Base-by-base conservation (phyloP, 2,888 invertebrate species). In the Cyrtodaria siliqua region DNA sequence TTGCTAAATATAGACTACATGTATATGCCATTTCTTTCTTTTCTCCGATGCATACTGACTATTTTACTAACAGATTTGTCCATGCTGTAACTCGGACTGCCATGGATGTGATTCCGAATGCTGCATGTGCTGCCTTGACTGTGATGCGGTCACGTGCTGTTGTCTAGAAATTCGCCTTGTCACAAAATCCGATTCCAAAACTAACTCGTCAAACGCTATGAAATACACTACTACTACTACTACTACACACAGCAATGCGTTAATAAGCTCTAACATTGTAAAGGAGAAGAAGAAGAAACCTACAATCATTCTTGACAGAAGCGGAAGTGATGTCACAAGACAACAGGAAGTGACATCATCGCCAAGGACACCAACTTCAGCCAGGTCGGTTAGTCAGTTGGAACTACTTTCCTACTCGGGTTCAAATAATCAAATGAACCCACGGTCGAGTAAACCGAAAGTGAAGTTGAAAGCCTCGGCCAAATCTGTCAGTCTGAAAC, bases 111-210 rank as follows among this genome's bases (percentile, higher is more conserved):
- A 33, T 8, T 33, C 53, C 50, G 42, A 57, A 33, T 70, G 60
- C 18, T 79, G 79, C 49, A 47, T 44, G 16, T 72, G 70, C 44
- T 74, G 74, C 56, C 24, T 27, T 38, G 71, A 75, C 60, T 79
- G 75, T 52, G 72, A 72, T 6, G 56, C 59, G 8, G 23, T 80
- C 26, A 59, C 64, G 14, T 80, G 79, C 57, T 80, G 79, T 47
- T 80, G 79, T 55, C 52, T 80, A 14, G 79, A 80, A 55, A 76
- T 80, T 16, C 59, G 79, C 47, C 69, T 80, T 23, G 74, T 74
- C 6, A 67, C 79, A 23, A 74, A 62, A 14, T 26, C 53, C 9
- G 33, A 47, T n/a, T 52, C n/a, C 12, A 18, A 24, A 2, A 27
- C 33, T 29, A 49, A 18, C 24, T 38, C 27, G 2, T n/a, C 27